Percentiles rank a stretch among this genome's conserved stretches.
These are phyloP conservation scores for Drosophila virilis DNA, from an alignment of 1,140 invertebrate species.

Conservation along the genomic window DNA sequence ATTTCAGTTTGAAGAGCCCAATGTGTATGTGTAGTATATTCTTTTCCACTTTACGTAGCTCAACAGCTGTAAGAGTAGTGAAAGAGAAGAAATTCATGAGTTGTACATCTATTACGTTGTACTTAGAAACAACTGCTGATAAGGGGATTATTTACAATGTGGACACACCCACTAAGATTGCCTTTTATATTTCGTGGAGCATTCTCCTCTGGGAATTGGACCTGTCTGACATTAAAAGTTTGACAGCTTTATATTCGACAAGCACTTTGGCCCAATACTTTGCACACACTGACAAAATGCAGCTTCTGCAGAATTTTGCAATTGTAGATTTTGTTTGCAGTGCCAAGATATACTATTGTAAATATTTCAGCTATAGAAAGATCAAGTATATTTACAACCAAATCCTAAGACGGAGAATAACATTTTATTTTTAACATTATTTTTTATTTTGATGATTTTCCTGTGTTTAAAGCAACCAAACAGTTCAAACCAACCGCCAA, in stretches of 20 bases:
- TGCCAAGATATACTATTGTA: conserved; percentile 1
- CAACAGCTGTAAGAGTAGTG: not conserved
- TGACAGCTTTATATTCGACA: conserved; percentile 14
- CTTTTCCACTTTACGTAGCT: not conserved
- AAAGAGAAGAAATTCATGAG: not conserved
- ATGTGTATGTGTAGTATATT: no score
- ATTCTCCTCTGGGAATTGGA: no score
- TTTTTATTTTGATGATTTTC: not conserved
- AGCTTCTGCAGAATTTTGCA: conserved; percentile 20
- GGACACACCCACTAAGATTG: not conserved
- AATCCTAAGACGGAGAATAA: not conserved
- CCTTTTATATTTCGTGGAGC: not conserved
- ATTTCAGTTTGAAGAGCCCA: no score
- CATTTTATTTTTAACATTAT: conserved; percentile 11
- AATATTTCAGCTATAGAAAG: conserved; percentile 4
- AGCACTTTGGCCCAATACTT: conserved; percentile 2
- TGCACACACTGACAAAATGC: conserved; percentile 14
- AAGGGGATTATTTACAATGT: conserved; percentile 17
- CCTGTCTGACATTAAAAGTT: not conserved
- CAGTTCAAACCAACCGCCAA: not conserved
- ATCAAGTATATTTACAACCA: conserved; percentile 7
- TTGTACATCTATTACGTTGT: conserved; percentile 15
- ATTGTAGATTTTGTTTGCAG: conserved; percentile 7
- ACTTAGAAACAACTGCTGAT: conserved; percentile 32
- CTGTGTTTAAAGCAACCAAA: not conserved